Percentiles rank a stretch among this genome's conserved stretches.
Conservation (phyloP, 2,113 vertebrate genomes). For the Paraplagusia blochii region DNA sequence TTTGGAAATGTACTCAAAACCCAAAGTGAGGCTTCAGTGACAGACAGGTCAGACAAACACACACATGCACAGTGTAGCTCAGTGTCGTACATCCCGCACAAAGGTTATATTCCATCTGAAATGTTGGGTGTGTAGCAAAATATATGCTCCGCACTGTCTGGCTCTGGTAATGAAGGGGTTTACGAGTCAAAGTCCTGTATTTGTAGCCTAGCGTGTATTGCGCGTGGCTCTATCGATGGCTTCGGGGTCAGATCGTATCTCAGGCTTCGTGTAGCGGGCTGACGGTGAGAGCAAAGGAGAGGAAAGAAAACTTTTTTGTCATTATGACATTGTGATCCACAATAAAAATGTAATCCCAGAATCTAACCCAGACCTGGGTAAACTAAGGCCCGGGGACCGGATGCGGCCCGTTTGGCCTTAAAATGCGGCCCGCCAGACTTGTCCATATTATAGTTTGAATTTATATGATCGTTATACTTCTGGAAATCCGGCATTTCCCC, state of each 20-base stretch:
- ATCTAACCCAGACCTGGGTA: too few species aligned
- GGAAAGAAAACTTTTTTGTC: too few species aligned
- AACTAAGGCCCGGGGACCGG: too few species aligned
- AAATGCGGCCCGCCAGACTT: too few species aligned
- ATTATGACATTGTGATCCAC: too few species aligned
- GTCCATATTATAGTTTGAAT: too few species aligned
- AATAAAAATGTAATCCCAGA: too few species aligned
- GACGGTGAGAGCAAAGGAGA: too few species aligned
- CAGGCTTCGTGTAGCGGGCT: slow-evolving; percentile 26
- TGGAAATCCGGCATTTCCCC: too few species aligned
- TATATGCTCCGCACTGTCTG: slow-evolving; percentile 81
- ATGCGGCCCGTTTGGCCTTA: too few species aligned
- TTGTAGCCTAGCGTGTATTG: slow-evolving; percentile 62
- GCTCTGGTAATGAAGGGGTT: slow-evolving; percentile 78
- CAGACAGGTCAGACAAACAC: slow-evolving; percentile 64
- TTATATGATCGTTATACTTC: too few species aligned
- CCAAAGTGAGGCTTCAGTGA: slow-evolving; percentile 80
- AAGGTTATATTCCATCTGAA: slow-evolving; percentile 80
- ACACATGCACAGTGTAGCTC: slow-evolving; percentile 32
- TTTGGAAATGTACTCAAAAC: slow-evolving; percentile 79
- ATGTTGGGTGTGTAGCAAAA: slow-evolving; percentile 82
- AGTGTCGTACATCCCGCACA: slow-evolving; percentile 73
- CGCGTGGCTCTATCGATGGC: slow-evolving; percentile 45
- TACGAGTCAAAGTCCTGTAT: slow-evolving; percentile 66
- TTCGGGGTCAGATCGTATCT: slow-evolving; percentile 52